phyloP scores from a whole-genome alignment of 2,113 vertebrate genomes.

The Takifugu bimaculatus region DNA sequence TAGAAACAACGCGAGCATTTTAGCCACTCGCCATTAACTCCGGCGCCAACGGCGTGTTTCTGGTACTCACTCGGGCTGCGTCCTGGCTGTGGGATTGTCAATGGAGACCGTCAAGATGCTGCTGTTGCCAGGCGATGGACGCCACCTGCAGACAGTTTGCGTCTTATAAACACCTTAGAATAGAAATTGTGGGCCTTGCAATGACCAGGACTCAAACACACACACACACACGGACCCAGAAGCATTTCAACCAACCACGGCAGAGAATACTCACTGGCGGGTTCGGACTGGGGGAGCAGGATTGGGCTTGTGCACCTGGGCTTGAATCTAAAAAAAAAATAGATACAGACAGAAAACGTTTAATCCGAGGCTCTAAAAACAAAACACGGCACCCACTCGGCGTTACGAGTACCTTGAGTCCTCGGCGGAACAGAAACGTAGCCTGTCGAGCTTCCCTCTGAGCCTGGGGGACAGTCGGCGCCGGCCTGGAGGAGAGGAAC shows the following conservation, averaged over 20 bases:
- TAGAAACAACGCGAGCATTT: slow-evolving; percentile 34
- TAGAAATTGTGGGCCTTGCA: too few species aligned
- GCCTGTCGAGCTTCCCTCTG: slow-evolving; percentile 90
- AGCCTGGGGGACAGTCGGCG: slow-evolving; percentile 55
- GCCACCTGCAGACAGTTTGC: slow-evolving; percentile 80
- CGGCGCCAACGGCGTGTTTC: not conserved
- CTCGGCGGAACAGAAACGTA: slow-evolving; percentile 90
- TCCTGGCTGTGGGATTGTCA: slow-evolving; percentile 90
- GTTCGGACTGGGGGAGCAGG: slow-evolving; percentile 36
- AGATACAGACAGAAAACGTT: not conserved
- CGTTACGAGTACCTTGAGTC: slow-evolving; percentile 82
- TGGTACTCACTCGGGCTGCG: slow-evolving; percentile 82
- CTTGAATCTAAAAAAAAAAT: slow-evolving; percentile 49
- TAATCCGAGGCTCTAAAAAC: too few species aligned
- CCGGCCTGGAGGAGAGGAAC: slow-evolving; percentile 36
- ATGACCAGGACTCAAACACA: too few species aligned
- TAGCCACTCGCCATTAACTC: too few species aligned
- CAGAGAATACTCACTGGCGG: slow-evolving; percentile 55
- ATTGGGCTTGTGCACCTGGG: slow-evolving; percentile 53
- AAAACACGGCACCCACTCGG: too few species aligned
- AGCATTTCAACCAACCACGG: not conserved
- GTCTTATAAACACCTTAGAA: too few species aligned
- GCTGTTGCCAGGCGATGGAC: slow-evolving; percentile 80
- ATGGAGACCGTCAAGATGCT: slow-evolving; percentile 93
- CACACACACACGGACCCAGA: not conserved